phyloP scores from a whole-genome alignment of 2,888 invertebrate species.

The Plagodis pulveraria region DNA sequence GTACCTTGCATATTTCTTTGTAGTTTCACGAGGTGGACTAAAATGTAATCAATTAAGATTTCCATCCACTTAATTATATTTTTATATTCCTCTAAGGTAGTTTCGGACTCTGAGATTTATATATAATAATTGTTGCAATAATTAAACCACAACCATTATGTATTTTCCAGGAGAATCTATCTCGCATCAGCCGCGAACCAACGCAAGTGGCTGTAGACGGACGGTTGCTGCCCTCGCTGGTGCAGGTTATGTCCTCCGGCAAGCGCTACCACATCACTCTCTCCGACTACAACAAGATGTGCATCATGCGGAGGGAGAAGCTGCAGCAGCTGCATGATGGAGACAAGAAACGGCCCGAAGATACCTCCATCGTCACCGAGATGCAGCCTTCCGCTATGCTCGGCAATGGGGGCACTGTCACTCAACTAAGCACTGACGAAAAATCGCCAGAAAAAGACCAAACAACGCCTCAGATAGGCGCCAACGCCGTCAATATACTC shows the following conservation, averaged over 20 bases:
- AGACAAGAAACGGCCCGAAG: constrained; percentile 56
- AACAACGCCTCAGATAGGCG: constrained; percentile 50
- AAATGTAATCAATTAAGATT: too few relatives aligned
- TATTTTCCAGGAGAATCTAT: constrained; percentile 68
- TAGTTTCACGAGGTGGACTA: too few relatives aligned
- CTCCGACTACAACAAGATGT: constrained; percentile 92
- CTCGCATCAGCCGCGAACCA: constrained; percentile 71
- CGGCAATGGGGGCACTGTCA: constrained; percentile 71
- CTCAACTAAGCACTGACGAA: constrained; percentile 56
- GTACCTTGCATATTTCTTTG: too few relatives aligned
- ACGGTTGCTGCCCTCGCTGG: constrained; percentile 85
- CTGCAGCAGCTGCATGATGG: constrained; percentile 85
- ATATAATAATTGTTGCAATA: neutral
- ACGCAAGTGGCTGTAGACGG: constrained; percentile 86
- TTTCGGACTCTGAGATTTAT: neutral
- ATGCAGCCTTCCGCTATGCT: constrained; percentile 68
- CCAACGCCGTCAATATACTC: constrained; percentile 73
- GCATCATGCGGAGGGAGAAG: constrained; percentile 88
- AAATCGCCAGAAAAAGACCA: constrained; percentile 53
- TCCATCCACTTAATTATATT: too few relatives aligned
- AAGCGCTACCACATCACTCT: constrained; percentile 91
- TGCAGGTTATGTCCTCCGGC: constrained; percentile 91
- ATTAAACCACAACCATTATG: neutral
- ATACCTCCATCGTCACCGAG: constrained; percentile 66
- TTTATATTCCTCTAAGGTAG: too few relatives aligned